Base-by-base conservation (phyloP, 2,113 vertebrate genomes). In the Ptychochromis oligacanthus region DNA sequence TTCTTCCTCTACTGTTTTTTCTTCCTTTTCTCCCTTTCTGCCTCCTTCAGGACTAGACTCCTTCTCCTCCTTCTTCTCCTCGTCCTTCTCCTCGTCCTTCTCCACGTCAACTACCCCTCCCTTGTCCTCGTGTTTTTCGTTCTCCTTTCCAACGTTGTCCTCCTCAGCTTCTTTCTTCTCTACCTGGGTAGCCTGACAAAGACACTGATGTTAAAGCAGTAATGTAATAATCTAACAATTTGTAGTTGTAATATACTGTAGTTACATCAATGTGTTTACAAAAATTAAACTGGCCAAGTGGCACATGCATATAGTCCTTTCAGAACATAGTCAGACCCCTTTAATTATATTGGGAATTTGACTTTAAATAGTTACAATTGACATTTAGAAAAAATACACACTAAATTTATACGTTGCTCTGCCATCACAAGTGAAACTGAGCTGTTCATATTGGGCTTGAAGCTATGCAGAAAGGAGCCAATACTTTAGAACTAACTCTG, bases 1-100 rank as follows among this genome's bases (percentile, higher is more conserved):
- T 57, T 97, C 97, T 85, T 96, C 95, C 74, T 96, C 96, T 7
- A 92, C 78, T 46, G 92, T 95, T 80, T 87, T 87, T 74, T 96
- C 95, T 0, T 92, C 87, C 57, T 91, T 85, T 52, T 96, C 96
- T n/a, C 6, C 80, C 38, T 92, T 91, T 79, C 84, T 92, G 0
- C 12, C 94, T 80, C 61, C 87, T 36, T 94, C 95, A 1, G 67
- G 88, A n/a, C 91, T 94, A 52, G 86, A 93, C 59, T 96, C 94
- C 56, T 95, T 92, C 55, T 84, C 89, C 36, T 88, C 92, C 70
- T 87, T 81, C 75, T 86, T 54, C 55, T 57, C 58, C 49, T 77
- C 65, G 75, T 80, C 82, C n/a, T 85, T 40, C 22, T 88, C 83
- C 85, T 84, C 36, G 70, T 85, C 77, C 3, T 76, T 86, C 81